Base-by-base conservation (phyloP, 1,140 invertebrate species). In the Olivierus martensii region DNA sequence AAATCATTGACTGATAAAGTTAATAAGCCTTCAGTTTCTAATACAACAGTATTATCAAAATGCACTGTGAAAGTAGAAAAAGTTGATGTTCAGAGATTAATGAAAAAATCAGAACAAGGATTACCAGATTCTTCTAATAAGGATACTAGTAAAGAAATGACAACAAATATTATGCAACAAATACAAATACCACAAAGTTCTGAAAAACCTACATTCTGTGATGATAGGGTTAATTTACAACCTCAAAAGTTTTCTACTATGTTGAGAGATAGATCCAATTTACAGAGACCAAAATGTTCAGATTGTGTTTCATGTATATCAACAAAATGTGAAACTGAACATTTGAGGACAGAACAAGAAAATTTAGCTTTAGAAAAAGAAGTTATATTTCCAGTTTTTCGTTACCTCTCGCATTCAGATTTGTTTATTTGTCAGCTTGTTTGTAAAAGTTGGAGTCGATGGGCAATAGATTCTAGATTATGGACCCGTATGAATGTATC, bases 391-490 rank as follows among this genome's bases (percentile, higher is more conserved):
- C 73, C 77, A 14, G 77, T 94, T 22, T 91, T 93, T 65, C 73
- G 73, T 43, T 82, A 78, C 62, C 72, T 95, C 45, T 73, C 74
- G 15, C 75, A 77, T 9, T 72, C 73, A 46, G 84, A 90, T 58
- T 69, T 95, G 5, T 79, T 81, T 22, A 77, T 72, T 2, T 89
- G 86, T 66, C 80, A 87, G 56, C 71, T 78, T 21, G 89, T 94
- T 3, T 94, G 88, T 69, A 84, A 86, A 65, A 77, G 79, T 1
- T 95, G 89, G 88, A 82, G 87, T 7, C 76, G 80, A 52, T 81
- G 80, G 65, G 80, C 81, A 59, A 77, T 87, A 54, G 83, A 90
- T 63, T 82, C 85, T n/a, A 73, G 68, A 52, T 69, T 95, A 12
- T 95, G 91, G 90, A 77, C 77, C 58, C 75, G 69, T 34, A 81